Conservation (phyloP, 2,113 vertebrate species). For the Gallinago paraguaiae region DNA sequence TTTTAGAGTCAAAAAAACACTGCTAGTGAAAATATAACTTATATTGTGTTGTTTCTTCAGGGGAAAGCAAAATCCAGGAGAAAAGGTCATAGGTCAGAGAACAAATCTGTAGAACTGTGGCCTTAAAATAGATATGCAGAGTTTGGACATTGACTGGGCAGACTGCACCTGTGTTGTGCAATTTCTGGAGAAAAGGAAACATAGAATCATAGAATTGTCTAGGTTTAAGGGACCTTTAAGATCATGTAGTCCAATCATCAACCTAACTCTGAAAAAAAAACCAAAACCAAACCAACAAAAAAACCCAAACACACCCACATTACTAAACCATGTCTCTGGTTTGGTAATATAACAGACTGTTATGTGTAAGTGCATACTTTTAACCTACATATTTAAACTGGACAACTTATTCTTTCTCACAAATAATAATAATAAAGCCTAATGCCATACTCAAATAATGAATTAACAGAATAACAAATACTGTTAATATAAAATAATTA, state of each 20-base stretch:
- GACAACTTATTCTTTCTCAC: background rate
- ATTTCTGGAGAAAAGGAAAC: background rate
- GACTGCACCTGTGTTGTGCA: background rate
- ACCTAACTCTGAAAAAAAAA: too few species aligned
- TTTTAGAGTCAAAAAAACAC: background rate
- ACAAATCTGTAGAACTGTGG: background rate
- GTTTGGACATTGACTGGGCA: background rate
- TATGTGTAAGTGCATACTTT: background rate
- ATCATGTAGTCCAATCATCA: too few species aligned
- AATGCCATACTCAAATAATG: background rate
- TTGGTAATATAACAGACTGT: too few species aligned
- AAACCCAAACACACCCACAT: too few species aligned
- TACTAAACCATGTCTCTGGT: too few species aligned
- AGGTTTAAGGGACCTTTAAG: too few species aligned
- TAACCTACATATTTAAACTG: background rate
- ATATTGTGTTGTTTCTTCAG: background rate
- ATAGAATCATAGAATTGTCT: background rate
- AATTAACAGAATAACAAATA: background rate
- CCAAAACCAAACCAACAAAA: too few species aligned
- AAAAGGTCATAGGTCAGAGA: background rate
- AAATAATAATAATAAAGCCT: background rate
- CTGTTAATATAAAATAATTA: background rate
- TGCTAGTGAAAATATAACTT: background rate
- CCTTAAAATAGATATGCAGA: background rate
- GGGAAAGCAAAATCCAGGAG: background rate